phyloP scores from a whole-genome alignment of 2,888 invertebrate species.

The Ashinkailepas kermadecensis region DNA sequence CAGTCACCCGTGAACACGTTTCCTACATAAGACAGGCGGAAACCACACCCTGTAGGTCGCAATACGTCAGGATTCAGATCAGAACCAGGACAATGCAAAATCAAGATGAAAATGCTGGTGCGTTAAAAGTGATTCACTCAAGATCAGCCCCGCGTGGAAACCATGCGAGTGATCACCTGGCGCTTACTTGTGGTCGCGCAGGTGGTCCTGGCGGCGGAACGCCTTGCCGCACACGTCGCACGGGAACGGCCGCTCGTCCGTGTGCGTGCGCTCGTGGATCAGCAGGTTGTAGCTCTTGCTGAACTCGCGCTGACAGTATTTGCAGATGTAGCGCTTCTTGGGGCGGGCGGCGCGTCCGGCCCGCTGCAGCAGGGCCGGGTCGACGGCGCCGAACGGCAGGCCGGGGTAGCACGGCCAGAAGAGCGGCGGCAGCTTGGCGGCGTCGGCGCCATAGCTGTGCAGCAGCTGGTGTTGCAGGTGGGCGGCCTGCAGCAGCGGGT shows the following conservation, averaged over 20 bases:
- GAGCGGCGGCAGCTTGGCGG: neutral
- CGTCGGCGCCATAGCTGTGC: neutral
- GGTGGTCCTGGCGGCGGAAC: conserved; percentile 48
- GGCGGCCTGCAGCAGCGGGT: conserved; percentile 8
- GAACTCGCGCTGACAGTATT: conserved; percentile 48
- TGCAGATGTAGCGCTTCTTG: conserved; percentile 50
- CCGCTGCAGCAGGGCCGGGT: neutral
- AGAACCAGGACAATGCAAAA: too few relatives aligned
- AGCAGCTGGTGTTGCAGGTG: conserved; percentile 14
- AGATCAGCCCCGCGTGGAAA: too few relatives aligned
- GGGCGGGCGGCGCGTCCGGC: conserved; percentile 41
- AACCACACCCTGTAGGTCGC: too few relatives aligned
- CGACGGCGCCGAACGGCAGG: neutral
- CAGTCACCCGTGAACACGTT: too few relatives aligned
- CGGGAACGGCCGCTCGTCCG: conserved; percentile 50
- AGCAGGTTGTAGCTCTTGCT: conserved; percentile 51
- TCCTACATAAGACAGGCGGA: too few relatives aligned
- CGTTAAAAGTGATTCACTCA: too few relatives aligned
- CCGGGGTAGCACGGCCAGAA: conserved; percentile 5
- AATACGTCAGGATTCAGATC: too few relatives aligned
- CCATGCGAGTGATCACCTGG: too few relatives aligned
- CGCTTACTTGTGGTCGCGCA: conserved; percentile 36
- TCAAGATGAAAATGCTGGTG: too few relatives aligned
- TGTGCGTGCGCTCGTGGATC: conserved; percentile 51
- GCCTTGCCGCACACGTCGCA: conserved; percentile 50